Percentiles rank a stretch among this genome's conserved stretches.
Evolutionary conservation across 2,797 vertebrate genomes (phyloP).

Genomic region (Varecia variegata): DNA sequence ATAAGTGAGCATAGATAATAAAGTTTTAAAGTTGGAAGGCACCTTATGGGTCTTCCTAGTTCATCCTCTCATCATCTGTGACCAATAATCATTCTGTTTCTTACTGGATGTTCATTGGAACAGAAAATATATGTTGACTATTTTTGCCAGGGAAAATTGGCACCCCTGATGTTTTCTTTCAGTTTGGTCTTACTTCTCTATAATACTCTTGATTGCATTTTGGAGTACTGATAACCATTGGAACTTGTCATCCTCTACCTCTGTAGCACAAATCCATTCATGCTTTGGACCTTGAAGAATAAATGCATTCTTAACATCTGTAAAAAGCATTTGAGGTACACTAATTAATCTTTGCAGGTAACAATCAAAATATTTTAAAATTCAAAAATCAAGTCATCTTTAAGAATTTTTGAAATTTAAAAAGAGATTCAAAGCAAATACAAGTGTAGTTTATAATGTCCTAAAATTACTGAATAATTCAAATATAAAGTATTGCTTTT

Average conservation of each 20-base stretch:
- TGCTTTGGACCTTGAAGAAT: conserved; percentile 85
- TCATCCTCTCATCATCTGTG: not conserved
- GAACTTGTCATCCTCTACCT: conserved; percentile 84
- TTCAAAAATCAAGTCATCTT: conserved; percentile 27
- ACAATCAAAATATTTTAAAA: not conserved
- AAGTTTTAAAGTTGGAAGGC: not conserved
- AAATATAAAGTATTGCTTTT: not conserved
- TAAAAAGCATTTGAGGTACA: conserved; percentile 36
- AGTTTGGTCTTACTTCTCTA: conserved; percentile 48
- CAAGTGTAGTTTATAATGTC: conserved; percentile 1
- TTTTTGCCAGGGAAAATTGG: not conserved
- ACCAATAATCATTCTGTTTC: not conserved
- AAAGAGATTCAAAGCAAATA: not conserved
- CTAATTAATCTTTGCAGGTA: not conserved
- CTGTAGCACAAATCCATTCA: conserved; percentile 87
- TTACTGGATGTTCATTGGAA: not conserved
- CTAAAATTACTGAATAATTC: conserved; percentile 12
- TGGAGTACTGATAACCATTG: conserved; percentile 84
- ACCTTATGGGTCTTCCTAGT: not conserved
- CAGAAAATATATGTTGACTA: not conserved
- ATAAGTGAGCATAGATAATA: not conserved
- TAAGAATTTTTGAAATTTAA: conserved; percentile 27
- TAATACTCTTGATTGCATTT: conserved; percentile 78
- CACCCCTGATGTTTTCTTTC: not conserved
- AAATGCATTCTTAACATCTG: conserved; percentile 89